phyloP scores from a whole-genome alignment of 2,888 invertebrate genomes.

The Caenorhabditis zanzibari region DNA sequence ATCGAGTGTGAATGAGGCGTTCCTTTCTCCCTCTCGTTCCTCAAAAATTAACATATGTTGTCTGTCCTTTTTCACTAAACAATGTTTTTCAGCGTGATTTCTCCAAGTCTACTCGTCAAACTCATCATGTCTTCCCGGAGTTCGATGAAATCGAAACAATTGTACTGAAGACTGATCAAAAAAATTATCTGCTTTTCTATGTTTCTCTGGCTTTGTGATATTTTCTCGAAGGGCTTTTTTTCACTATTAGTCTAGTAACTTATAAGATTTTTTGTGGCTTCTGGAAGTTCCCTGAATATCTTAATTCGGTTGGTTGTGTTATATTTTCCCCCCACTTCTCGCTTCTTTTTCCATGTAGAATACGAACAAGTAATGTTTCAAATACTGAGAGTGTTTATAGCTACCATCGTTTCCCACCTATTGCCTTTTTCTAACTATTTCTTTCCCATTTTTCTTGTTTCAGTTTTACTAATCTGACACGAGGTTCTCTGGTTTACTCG shows the following conservation, averaged over 20 bases:
- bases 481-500: conserved; percentile 40
- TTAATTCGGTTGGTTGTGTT: conserved; percentile 30
- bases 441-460: conserved; percentile 42
- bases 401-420: not conserved
- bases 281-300: conserved; percentile 26
- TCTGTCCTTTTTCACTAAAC: conserved; percentile 37
- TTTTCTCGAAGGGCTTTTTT: conserved; percentile 30
- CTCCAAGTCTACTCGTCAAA: conserved; percentile 7
- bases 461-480: conserved; percentile 58
- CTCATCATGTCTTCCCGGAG: conserved; percentile 11
- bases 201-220: conserved; percentile 42
- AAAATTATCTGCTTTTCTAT: conserved; percentile 5
- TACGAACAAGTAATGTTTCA: conserved; percentile 20
- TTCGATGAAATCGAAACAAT: conserved; percentile 10
- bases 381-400: conserved; percentile 6
- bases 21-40: conserved; percentile 13
- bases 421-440: conserved; percentile 24
- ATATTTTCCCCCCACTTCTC: not conserved
- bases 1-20: conserved; percentile 10
- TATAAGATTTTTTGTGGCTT: conserved; percentile 29
- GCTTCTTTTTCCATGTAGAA: conserved; percentile 31
- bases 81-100: conserved; percentile 51
- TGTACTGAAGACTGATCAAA: not conserved
- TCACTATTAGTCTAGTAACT: conserved; percentile 21
- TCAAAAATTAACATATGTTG: conserved; percentile 11